These are phyloP conservation scores for Pristionchus pacificus DNA, from an alignment of 1,140 invertebrate species.

Conservation along the genomic window DNA sequence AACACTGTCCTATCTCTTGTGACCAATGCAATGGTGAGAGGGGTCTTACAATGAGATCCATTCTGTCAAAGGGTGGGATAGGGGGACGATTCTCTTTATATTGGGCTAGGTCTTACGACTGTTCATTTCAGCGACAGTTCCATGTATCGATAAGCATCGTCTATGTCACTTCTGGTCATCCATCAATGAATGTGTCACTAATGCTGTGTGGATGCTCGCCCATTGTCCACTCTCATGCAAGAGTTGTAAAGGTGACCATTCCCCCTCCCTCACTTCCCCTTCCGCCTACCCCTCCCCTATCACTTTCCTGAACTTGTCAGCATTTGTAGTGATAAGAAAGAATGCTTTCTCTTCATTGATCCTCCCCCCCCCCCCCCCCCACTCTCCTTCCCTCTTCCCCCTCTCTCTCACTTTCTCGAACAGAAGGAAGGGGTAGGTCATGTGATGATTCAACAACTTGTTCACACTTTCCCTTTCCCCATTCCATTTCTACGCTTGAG, in stretches of 20 bases:
- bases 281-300: too few relatives aligned
- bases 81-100: constrained; percentile 1
- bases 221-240: constrained; percentile 51
- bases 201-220: constrained; percentile 55
- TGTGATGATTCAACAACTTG: too few relatives aligned
- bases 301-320: too few relatives aligned
- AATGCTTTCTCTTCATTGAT: too few relatives aligned
- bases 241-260: constrained; percentile 46
- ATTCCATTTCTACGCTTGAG: too few relatives aligned
- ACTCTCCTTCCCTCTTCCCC: too few relatives aligned
- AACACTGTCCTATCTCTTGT: constrained; percentile 50
- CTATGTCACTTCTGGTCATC: constrained; percentile 50
- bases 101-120: constrained; percentile 1
- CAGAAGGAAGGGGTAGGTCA: too few relatives aligned
- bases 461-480: too few relatives aligned
- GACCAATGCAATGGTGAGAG: constrained; percentile 48
- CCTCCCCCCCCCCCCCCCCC: too few relatives aligned
- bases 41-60: too few relatives aligned
- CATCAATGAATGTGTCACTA: constrained; percentile 55
- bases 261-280: too few relatives aligned
- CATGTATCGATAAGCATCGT: constrained; percentile 53
- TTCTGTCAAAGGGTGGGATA: constrained; percentile 11
- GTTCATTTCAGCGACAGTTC: constrained; percentile 41
- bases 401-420: background rate
- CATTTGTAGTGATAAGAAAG: too few relatives aligned